Evolutionary conservation across 1,140 invertebrate genomes (phyloP).

Genomic region (Delia radicum): DNA sequence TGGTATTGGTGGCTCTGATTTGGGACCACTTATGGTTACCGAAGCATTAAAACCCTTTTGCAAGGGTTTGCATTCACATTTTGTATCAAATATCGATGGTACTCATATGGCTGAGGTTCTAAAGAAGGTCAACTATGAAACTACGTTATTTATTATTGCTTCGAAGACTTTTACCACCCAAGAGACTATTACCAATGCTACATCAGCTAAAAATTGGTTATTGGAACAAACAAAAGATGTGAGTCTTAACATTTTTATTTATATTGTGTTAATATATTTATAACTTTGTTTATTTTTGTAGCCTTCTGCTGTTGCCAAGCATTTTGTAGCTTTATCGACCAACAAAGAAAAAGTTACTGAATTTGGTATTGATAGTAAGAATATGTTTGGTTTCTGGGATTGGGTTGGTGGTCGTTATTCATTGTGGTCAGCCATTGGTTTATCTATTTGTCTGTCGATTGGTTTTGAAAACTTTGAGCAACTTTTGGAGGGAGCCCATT

Average conservation of each 20-base stretch:
- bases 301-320: conserved; percentile 85
- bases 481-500: conserved; percentile 86
- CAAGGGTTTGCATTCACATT: conserved; percentile 88
- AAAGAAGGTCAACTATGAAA: conserved; percentile 89
- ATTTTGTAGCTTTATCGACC: conserved; percentile 98
- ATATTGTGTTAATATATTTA: conserved; percentile 8
- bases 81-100: conserved; percentile 99
- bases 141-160: conserved; percentile 96
- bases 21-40: conserved; percentile 98
- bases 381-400: conserved; percentile 99
- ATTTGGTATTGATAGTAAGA: conserved; percentile 95
- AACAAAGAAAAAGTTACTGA: conserved; percentile 90
- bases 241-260: conserved; percentile 58
- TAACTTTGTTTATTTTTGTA: conserved; percentile 52
- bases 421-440: conserved; percentile 96
- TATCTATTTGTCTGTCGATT: conserved; percentile 92
- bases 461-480: conserved; percentile 96
- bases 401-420: conserved; percentile 99
- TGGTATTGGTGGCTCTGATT: conserved; percentile 98
- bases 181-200: conserved; percentile 99
- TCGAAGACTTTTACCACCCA: conserved; percentile 99
- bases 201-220: conserved; percentile 96
- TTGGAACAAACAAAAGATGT: conserved; percentile 84
- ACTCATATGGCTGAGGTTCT: conserved; percentile 95
- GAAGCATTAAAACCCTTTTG: conserved; percentile 93